These are phyloP conservation scores for Meloe dianella DNA, from an alignment of 2,888 invertebrate genomes.

Conservation along the genomic window DNA sequence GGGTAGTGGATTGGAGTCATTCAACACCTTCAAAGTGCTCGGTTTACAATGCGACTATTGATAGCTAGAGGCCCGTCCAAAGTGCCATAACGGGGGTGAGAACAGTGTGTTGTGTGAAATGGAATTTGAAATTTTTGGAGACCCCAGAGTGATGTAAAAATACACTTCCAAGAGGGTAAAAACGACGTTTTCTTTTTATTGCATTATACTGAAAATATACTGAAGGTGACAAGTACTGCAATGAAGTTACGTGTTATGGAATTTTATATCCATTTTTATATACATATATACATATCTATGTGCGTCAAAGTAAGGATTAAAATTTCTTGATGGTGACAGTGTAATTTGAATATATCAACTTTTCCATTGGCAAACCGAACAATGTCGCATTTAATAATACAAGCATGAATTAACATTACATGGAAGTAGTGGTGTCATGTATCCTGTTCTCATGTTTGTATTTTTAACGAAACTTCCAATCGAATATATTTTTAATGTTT, in stretches of 20 bases:
- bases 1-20: constrained; percentile 50
- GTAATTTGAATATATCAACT: constrained; percentile 56
- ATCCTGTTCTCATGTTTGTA: too few relatives aligned
- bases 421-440: not conserved
- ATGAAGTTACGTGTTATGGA: constrained; percentile 59
- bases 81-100: constrained; percentile 49
- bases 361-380: constrained; percentile 41
- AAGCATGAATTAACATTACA: constrained; percentile 26
- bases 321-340: constrained; percentile 56
- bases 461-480: not conserved
- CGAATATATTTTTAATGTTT: not conserved
- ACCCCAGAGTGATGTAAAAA: constrained; percentile 61
- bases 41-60: constrained; percentile 56
- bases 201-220: constrained; percentile 58
- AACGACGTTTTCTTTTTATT: constrained; percentile 59
- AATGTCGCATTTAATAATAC: constrained; percentile 31
- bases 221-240: constrained; percentile 58
- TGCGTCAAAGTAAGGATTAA: constrained; percentile 57
- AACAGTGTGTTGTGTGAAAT: constrained; percentile 53
- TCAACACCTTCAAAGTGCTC: constrained; percentile 57
- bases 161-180: constrained; percentile 58
- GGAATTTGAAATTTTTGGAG: constrained; percentile 61
- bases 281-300: constrained; percentile 59
- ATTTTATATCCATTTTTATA: constrained; percentile 60
- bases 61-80: constrained; percentile 47